These are phyloP conservation scores for Chrysopa pallens DNA, from an alignment of 1,140 invertebrate species.

Conservation along the genomic window DNA sequence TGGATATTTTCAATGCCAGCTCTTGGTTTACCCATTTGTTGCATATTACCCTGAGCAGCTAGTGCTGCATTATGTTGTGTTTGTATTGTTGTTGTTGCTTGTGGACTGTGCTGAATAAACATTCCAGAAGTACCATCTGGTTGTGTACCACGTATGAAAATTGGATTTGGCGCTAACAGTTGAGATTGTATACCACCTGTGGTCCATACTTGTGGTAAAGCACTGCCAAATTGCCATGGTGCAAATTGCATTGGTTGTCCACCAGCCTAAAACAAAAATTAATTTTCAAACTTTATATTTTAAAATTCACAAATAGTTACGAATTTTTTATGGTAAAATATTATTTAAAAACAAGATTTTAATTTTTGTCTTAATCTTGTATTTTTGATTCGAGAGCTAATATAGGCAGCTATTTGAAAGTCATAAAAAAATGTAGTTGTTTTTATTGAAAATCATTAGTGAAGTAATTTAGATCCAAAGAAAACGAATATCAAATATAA, in stretches of 20 bases:
- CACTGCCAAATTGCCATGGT: slow-evolving; percentile 33
- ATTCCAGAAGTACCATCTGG: slow-evolving; percentile 49
- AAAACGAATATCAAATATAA: too few relatives aligned
- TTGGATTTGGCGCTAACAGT: slow-evolving; percentile 51
- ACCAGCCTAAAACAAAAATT: slow-evolving; percentile 23
- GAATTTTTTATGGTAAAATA: too few relatives aligned
- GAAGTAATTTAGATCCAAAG: too few relatives aligned
- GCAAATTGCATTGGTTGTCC: slow-evolving; percentile 40
- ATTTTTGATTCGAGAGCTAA: too few relatives aligned
- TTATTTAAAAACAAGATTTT: too few relatives aligned
- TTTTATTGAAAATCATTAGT: too few relatives aligned
- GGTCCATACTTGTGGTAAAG: slow-evolving; percentile 48
- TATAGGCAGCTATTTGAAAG: too few relatives aligned
- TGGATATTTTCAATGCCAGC: slow-evolving; percentile 28
- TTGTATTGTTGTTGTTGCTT: slow-evolving; percentile 32
- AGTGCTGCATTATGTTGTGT: slow-evolving; percentile 30
- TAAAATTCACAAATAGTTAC: too few relatives aligned
- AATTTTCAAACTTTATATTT: too few relatives aligned
- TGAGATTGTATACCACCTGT: slow-evolving; percentile 43
- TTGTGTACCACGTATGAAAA: slow-evolving; percentile 65
- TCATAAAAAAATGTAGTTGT: too few relatives aligned
- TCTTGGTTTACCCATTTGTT: slow-evolving; percentile 31
- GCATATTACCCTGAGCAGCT: slow-evolving; percentile 31
- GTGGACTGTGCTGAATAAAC: slow-evolving; percentile 74
- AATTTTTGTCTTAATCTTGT: too few relatives aligned